phyloP scores from a whole-genome alignment of 2,797 vertebrate genomes.

The Delichon dasypus region DNA sequence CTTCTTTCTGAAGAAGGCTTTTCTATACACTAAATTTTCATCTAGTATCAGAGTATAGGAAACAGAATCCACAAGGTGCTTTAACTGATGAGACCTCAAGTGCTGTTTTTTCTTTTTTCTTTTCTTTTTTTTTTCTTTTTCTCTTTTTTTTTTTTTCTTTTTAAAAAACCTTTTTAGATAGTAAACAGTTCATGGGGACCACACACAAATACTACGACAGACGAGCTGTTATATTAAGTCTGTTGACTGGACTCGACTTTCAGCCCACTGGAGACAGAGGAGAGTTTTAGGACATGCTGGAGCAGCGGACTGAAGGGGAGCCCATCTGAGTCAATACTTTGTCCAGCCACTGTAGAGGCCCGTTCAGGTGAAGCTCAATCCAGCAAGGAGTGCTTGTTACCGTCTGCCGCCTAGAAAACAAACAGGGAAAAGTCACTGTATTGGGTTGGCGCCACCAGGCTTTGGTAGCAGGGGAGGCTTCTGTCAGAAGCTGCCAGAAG shows the following conservation, averaged over 20 bases:
- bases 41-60: constrained; percentile 86
- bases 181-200: constrained; percentile 84
- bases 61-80: constrained; percentile 96
- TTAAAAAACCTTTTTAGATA: constrained; percentile 75
- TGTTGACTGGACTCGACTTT: constrained; percentile 69
- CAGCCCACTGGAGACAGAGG: constrained; percentile 25
- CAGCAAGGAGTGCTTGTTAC: constrained; percentile 99
- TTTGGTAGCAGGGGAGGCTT: not conserved
- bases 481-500: not conserved
- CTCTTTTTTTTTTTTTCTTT: constrained; percentile 27
- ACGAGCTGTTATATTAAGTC: constrained; percentile 81
- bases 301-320: constrained; percentile 97
- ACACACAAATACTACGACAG: constrained; percentile 87
- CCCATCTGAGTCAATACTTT: constrained; percentile 99
- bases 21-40: constrained; percentile 86
- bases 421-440: not conserved
- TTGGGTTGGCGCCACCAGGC: not conserved
- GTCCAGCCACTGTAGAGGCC: constrained; percentile 97
- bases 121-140: constrained; percentile 46
- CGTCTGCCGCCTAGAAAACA: constrained; percentile 86
- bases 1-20: constrained; percentile 75
- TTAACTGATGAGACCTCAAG: constrained; percentile 94
- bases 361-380: constrained; percentile 98
- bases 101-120: constrained; percentile 82
- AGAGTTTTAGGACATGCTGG: constrained; percentile 93